Conservation (phyloP, 1,140 invertebrate genomes). For the Cyclargus thomasi region DNA sequence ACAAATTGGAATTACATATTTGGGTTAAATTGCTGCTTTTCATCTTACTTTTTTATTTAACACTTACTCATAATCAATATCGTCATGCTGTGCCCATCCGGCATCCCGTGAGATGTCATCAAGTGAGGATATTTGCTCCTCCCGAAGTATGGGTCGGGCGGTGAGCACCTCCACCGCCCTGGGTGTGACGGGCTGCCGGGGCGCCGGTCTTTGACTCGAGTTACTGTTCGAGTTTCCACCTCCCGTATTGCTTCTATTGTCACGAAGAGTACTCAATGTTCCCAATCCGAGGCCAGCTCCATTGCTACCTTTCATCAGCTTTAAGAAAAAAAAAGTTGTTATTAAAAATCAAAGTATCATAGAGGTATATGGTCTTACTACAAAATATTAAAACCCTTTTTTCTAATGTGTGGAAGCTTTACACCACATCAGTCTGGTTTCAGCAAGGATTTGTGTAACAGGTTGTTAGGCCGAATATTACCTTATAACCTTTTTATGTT, state of each 20-base stretch:
- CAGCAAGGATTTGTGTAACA: too few species aligned
- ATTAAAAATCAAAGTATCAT: too few species aligned
- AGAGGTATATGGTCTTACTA: too few species aligned
- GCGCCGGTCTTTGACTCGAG: constrained; percentile 15
- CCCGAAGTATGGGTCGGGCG: constrained; percentile 88
- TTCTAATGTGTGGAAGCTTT: too few species aligned
- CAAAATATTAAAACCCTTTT: too few species aligned
- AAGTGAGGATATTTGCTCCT: constrained; percentile 93
- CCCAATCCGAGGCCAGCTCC: constrained; percentile 60
- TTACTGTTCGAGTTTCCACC: constrained; percentile 34
- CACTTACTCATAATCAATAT: constrained; percentile 93
- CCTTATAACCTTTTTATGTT: too few species aligned
- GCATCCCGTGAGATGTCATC: constrained; percentile 92
- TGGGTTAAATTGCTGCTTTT: too few species aligned
- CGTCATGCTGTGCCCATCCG: constrained; percentile 93
- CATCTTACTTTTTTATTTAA: neutral
- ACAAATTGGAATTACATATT: too few species aligned
- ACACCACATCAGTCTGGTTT: too few species aligned
- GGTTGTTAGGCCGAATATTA: too few species aligned
- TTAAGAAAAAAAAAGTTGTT: constrained; percentile 20
- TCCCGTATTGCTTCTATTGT: constrained; percentile 37
- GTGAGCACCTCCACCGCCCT: constrained; percentile 62
- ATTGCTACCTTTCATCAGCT: constrained; percentile 71
- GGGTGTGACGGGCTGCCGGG: constrained; percentile 35
- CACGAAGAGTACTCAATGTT: constrained; percentile 53